Percentiles rank a stretch among this genome's conserved stretches.
These are phyloP conservation scores for Erpornis zantholeuca DNA, from an alignment of 2,113 vertebrate genomes.

Conservation along the genomic window DNA sequence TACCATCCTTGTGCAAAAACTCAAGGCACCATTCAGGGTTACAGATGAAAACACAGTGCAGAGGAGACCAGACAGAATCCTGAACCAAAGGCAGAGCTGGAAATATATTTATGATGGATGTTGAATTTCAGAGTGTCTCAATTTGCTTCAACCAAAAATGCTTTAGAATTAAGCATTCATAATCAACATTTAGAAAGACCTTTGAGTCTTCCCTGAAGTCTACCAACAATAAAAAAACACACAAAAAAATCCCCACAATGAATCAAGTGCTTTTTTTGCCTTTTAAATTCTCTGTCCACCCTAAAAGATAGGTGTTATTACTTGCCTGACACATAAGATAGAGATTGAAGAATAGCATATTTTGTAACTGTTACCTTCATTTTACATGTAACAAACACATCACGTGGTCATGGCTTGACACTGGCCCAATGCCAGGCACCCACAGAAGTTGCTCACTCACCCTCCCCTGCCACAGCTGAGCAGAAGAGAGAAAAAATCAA, in stretches of 20 bases:
- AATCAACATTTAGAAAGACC: background rate
- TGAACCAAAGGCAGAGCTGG: background rate
- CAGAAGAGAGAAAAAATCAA: background rate
- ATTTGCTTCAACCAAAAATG: background rate
- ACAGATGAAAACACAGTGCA: background rate
- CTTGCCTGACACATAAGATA: background rate
- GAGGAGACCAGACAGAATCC: background rate
- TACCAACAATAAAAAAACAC: background rate
- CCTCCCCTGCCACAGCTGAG: background rate
- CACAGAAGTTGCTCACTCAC: background rate
- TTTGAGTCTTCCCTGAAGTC: background rate
- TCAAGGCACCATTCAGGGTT: background rate
- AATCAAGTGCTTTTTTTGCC: background rate
- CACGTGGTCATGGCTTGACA: background rate
- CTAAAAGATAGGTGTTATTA: background rate
- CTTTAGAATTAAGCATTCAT: background rate
- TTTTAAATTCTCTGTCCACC: background rate
- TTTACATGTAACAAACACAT: background rate
- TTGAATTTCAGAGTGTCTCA: background rate
- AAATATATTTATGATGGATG: background rate
- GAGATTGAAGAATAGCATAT: background rate
- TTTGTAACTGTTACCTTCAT: background rate
- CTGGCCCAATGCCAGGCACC: background rate
- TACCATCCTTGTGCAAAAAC: background rate
- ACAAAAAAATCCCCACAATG: background rate